A percentile compares a stretch with the other conserved stretches of the same genome.
Conservation (phyloP, 2,113 vertebrate species). For the Callionymus lyra region DNA sequence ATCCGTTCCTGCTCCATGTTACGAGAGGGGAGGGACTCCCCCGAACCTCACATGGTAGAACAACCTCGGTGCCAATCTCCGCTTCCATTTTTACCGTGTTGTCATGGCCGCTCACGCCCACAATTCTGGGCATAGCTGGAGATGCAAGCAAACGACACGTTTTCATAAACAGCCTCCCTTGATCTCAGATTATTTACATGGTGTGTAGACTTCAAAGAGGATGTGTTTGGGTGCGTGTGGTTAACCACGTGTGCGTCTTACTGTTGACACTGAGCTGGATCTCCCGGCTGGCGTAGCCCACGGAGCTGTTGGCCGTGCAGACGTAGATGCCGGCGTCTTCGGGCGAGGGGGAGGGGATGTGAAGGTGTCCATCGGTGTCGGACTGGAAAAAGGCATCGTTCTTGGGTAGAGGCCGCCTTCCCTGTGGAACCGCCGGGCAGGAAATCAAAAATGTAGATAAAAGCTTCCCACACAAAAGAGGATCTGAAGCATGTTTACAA, state of each 20-base stretch:
- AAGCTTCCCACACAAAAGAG: slow-evolving; percentile 8
- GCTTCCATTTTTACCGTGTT: slow-evolving; percentile 56
- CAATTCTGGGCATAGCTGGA: slow-evolving; percentile 76
- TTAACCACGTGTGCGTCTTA: slow-evolving; percentile 52
- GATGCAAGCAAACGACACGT: background rate
- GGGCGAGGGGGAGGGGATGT: slow-evolving; percentile 57
- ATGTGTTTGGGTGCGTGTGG: slow-evolving; percentile 16
- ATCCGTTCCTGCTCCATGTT: slow-evolving; percentile 74
- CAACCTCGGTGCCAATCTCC: slow-evolving; percentile 72
- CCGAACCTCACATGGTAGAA: slow-evolving; percentile 75
- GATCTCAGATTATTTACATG: background rate
- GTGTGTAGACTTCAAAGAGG: background rate
- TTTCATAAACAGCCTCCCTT: too few relatives aligned
- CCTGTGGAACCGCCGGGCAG: slow-evolving; percentile 54
- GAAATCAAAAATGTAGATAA: slow-evolving; percentile 10
- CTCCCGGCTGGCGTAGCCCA: slow-evolving; percentile 77
- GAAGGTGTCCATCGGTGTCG: slow-evolving; percentile 63
- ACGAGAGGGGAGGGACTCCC: slow-evolving; percentile 76
- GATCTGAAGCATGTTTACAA: slow-evolving; percentile 16
- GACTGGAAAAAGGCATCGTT: slow-evolving; percentile 38
- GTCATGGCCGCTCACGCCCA: slow-evolving; percentile 2
- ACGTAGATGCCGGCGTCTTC: slow-evolving; percentile 74
- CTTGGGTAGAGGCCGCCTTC: slow-evolving; percentile 44
- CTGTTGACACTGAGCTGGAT: slow-evolving; percentile 80
- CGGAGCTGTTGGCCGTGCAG: slow-evolving; percentile 79